Base-by-base conservation (phyloP, 92 coral and sea anemone species). In the Phenganax subtilis region DNA sequence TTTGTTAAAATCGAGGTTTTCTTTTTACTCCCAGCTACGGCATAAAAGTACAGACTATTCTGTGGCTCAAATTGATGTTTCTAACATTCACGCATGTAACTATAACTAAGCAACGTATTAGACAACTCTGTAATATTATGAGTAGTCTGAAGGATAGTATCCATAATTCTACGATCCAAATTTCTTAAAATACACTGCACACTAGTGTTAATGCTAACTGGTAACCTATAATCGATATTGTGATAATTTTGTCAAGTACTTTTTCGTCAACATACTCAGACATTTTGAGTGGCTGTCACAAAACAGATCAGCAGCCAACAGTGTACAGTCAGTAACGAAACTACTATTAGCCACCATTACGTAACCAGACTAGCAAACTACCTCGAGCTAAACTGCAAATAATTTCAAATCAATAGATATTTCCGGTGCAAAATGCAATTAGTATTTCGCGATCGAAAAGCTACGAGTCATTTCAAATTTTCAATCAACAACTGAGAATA, bases 321-420 rank as follows among this genome's bases (percentile, higher is more conserved):
- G 47, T 10, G 5, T 68, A 12, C 29, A 30, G 30, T 10, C 37
- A 9, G 7, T 61, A 61, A 7, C 52, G 16, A 37, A 68, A n/a
- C 73, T 68, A 30, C 7, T 37, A 29, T 30, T 17, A 20, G 12
- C 2, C 6, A 30, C 25, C 25, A 20, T 20, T 28, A 5, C 28
- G 6, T 61, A 61, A 61, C 27, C 67, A 61, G 28, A 61, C 27
- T 7, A 28, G 27, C 67, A 12, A 61, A 61, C 1, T 28, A 61
- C 14, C 25, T 61, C 14, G n/a, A 14, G 52, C 54, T 68, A 30
- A 0, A 12, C 31, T 14, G 6, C 47, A 16, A 14, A 16, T 10
- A 68, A 68, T 68, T 68, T 68, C 16, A 64, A 6, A 68, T 37
- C 30, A 68, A 68, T 37, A 68, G 53, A 68, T 29, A 68, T 68